phyloP scores from a whole-genome alignment of 2,797 vertebrate genomes.

The Strix occidentalis region DNA sequence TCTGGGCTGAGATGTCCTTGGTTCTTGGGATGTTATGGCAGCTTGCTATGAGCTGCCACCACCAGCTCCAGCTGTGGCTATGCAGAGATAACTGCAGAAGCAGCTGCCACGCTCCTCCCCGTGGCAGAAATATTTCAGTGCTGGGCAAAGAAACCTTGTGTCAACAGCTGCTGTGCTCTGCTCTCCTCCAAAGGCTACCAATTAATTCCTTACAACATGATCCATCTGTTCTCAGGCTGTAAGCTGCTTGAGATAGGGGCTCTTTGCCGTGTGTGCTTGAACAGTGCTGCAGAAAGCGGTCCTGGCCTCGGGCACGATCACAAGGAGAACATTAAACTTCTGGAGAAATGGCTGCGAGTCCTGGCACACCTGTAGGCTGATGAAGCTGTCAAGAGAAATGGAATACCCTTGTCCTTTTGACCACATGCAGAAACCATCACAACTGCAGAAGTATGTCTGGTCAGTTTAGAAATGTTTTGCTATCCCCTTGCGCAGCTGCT shows the following conservation, averaged over 20 bases:
- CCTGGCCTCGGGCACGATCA: background rate
- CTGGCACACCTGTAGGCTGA: background rate
- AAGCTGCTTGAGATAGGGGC: background rate
- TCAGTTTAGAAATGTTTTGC: background rate
- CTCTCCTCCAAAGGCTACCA: background rate
- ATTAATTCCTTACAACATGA: background rate
- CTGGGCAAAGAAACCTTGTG: background rate
- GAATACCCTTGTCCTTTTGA: background rate
- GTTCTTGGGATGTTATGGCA: background rate
- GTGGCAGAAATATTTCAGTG: background rate
- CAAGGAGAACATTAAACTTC: background rate
- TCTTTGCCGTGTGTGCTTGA: background rate
- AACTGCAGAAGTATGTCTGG: background rate
- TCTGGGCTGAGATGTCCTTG: background rate
- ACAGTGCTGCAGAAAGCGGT: background rate
- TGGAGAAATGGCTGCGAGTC: background rate
- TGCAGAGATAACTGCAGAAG: accelerated
- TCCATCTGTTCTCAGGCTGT: background rate
- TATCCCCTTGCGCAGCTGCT: background rate
- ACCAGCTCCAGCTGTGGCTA: background rate
- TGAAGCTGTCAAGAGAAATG: background rate
- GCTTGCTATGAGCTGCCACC: background rate
- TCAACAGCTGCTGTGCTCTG: background rate
- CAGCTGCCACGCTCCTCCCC: background rate
- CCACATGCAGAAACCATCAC: background rate